Evolutionary conservation across 2,888 invertebrate species (phyloP).

Genomic region (Eristalis intricaria): DNA sequence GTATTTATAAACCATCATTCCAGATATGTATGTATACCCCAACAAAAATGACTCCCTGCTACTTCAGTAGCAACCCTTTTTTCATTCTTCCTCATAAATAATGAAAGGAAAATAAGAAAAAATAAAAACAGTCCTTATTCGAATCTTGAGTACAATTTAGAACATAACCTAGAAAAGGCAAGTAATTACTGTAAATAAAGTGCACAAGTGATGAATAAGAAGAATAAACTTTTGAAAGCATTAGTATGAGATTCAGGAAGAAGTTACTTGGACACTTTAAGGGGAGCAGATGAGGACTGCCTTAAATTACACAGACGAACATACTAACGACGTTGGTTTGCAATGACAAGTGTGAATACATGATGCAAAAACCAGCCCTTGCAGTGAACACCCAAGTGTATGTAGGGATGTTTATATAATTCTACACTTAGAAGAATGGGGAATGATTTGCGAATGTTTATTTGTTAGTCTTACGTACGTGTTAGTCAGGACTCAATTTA

Average conservation of each 20-base stretch:
- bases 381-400: background rate
- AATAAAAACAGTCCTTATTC: slow-evolving; percentile 5
- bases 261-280: background rate
- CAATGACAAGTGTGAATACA: background rate
- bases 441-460: slow-evolving; percentile 21
- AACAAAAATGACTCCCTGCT: background rate
- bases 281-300: background rate
- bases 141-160: slow-evolving; percentile 44
- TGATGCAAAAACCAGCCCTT: background rate
- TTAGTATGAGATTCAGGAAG: slow-evolving; percentile 7
- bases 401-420: background rate
- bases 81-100: background rate
- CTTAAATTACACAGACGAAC: slow-evolving; percentile 16
- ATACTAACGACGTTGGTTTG: background rate
- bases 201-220: slow-evolving; percentile 46
- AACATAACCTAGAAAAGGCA: slow-evolving; percentile 60
- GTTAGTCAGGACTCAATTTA: slow-evolving; percentile 16
- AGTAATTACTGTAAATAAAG: slow-evolving; percentile 62
- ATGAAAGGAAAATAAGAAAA: slow-evolving; percentile 17
- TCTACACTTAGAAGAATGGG: slow-evolving; percentile 28
- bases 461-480: background rate
- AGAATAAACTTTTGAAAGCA: slow-evolving; percentile 25
- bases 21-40: background rate
- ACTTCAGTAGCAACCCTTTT: background rate
- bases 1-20: background rate